Base-by-base conservation (phyloP, 2,888 invertebrate genomes). In the Agrypnus murinus region DNA sequence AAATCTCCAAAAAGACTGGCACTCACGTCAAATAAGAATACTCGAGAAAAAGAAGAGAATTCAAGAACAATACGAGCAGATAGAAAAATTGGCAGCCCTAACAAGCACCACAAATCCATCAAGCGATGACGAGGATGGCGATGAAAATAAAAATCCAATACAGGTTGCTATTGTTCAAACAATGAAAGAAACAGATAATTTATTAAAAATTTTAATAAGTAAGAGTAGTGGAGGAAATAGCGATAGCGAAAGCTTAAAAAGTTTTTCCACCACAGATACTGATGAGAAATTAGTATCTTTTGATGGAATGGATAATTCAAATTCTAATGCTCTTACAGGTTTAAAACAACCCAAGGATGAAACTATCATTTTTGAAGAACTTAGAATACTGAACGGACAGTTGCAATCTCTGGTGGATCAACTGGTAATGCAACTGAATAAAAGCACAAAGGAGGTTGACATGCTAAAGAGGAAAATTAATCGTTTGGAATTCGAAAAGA, bases 1-100 rank as follows among this genome's bases (percentile, higher is more conserved):
- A 14, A 88, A 88, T 17, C 84, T 93, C 17, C 94, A 94, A 85
- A 89, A 90, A 73, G 90, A 91, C 78, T 91, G 91, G 81, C 93
- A 93, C 79, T 86, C 90, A 2, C 90, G 91, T 82, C 92, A 93
- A 85, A 90, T 90, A 74, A 89, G 90, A 73, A 84, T 90, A 0
- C 87, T 91, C 9, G 87, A 87, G 78, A 86, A 85, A 71, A 90
- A 90, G 77, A 90, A 90, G 81, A 87, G 88, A 77, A 89, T 86
- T 70, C 83, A 82, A 74, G 85, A 87, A 77, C 82, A 82, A 64
- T 81, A 89, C 14, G 87, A 87, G 75, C 88, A 87, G 79, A 86
- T 87, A 0, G 84, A 88, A 78, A 88, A 89, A 86, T 87, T 82
- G 80, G 58, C 63, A 58, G 86, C 72, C 82, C 59, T 86, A 84